Evolutionary conservation across 1,140 invertebrate genomes (phyloP), one percentile per base, ranked within the genome.

Genomic region (Macrocentrus cingulum): DNA sequence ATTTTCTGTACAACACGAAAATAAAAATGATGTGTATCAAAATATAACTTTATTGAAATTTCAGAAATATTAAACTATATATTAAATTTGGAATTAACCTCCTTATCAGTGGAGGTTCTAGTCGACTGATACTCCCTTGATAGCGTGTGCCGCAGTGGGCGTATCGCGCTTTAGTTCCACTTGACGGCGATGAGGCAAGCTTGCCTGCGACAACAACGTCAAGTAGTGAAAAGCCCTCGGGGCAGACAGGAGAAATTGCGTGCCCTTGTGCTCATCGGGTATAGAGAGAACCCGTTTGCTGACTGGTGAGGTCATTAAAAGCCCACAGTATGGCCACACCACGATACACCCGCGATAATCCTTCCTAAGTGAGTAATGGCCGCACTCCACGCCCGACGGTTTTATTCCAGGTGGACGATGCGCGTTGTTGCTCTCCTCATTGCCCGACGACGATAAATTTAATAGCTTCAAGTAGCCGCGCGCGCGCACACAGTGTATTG

Each of bases 111-210:
- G n/a, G 29, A 42, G 37, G 34, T 36, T 34, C 57, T 19, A 39
- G 18, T 29, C n/a, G 11, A 13, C 11, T 51, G 19, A 37, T 64
- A 42, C 19, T 50, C 23, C 45, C 60, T 62, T 61, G 63, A 45
- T 64, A 44, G 23, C 9, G 44, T 23, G 49, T 56, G 52, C 18
- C 44, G 13, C 48, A 53, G 51, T 59, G 60, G 60, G 57, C 57
- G 56, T 52, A 62, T 46, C 59, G 56, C 57, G 54, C 56, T 57
- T 61, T 62, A 56, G 44, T 64, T 52, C 56, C 54, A 56, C 56
- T 59, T 20, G 53, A n/a, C n/a, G n/a, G n/a, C n/a, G n/a, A n/a
- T 39, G 32, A 64, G 55, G 51, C 58, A 56, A 46, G 48, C 58
- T 23, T 32, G 13, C 9, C n/a, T 34, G 18, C 19, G 13, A 8